Percentiles rank a stretch among this genome's conserved stretches.
Conservation (phyloP, 2,888 invertebrate genomes). For the Adelognathus sp. region DNA sequence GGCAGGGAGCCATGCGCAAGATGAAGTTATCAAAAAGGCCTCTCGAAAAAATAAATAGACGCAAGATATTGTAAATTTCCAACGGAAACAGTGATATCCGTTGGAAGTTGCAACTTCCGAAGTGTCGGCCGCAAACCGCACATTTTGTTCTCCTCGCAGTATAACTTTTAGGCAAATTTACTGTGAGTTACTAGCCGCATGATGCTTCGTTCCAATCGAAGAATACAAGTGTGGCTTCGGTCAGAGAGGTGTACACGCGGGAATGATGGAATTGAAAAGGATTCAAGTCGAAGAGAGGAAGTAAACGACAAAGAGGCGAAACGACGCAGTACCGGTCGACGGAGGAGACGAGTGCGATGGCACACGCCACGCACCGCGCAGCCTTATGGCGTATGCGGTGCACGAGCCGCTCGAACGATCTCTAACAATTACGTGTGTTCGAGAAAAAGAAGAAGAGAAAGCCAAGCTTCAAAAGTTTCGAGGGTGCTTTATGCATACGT, state of each 20-base stretch:
- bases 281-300: conserved; percentile 16
- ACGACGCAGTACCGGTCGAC: neutral
- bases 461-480: neutral
- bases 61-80: too few species aligned
- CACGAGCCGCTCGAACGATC: conserved; percentile 1
- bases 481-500: too few species aligned
- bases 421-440: neutral
- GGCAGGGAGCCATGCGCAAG: too few species aligned
- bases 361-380: conserved; percentile 6
- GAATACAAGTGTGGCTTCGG: neutral
- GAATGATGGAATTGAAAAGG: neutral
- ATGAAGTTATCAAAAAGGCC: too few species aligned
- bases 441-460: neutral
- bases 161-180: neutral
- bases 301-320: conserved; percentile 21
- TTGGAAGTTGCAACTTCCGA: conserved; percentile 13
- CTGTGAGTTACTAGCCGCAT: neutral
- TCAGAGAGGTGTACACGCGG: neutral
- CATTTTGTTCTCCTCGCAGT: neutral
- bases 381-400: conserved; percentile 1
- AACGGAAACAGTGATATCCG: too few species aligned
- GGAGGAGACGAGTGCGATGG: neutral
- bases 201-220: neutral
- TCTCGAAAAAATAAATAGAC: too few species aligned
- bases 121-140: neutral